Percentiles rank a stretch among this genome's conserved stretches.
Evolutionary conservation across 2,113 vertebrate genomes (phyloP).

Genomic region (Podarcis raffonei): DNA sequence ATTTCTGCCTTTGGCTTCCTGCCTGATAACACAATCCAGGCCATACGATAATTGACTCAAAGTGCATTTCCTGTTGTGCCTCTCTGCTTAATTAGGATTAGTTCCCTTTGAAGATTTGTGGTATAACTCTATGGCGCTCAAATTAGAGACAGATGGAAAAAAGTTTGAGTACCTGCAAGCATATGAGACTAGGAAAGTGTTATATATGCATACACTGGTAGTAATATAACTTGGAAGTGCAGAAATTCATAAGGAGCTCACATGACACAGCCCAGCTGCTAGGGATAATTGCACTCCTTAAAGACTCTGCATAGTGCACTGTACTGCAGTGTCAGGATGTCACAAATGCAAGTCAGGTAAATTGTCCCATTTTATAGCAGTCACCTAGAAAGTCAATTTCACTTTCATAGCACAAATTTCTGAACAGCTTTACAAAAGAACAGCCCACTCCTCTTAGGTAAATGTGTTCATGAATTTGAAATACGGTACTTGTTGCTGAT

Average conservation of each 20-base stretch:
- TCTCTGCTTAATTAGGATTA: slow-evolving; percentile 25
- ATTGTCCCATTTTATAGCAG: background rate
- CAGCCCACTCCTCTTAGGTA: background rate
- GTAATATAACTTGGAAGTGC: slow-evolving; percentile 4
- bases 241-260: background rate
- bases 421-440: background rate
- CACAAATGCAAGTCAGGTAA: slow-evolving; percentile 7
- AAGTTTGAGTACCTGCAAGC: background rate
- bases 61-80: slow-evolving; percentile 22
- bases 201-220: background rate
- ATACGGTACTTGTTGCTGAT: background rate
- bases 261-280: background rate
- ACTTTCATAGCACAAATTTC: slow-evolving; percentile 3
- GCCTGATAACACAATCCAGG: slow-evolving; percentile 8
- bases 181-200: background rate
- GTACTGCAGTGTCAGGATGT: background rate
- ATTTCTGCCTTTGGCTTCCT: background rate
- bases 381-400: slow-evolving; percentile 11
- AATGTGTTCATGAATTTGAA: background rate
- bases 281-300: slow-evolving; percentile 24
- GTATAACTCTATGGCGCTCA: background rate
- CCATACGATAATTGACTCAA: background rate
- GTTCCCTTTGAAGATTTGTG: slow-evolving; percentile 34
- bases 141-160: slow-evolving; percentile 21
- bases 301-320: background rate